Conservation (phyloP, 53 echinoderm and acorn worm genomes). For the Temnopleurus reevesii region DNA sequence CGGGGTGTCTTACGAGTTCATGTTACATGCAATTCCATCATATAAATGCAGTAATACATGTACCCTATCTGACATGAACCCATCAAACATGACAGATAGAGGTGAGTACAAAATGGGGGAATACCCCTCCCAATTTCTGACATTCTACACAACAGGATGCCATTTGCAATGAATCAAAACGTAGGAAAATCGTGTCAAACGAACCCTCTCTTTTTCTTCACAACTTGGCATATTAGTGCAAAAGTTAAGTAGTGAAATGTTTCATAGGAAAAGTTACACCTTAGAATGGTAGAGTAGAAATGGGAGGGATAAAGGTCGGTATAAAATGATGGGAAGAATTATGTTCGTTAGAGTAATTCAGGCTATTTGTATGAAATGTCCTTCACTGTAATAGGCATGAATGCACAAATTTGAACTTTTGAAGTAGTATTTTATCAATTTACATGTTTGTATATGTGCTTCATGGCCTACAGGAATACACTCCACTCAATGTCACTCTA, state of each 20-base stretch:
- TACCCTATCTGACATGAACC: too few relatives aligned
- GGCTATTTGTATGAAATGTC: neutral
- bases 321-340: neutral
- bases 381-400: neutral
- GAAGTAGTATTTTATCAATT: conserved; percentile 20
- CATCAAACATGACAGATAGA: neutral
- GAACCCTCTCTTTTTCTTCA: too few relatives aligned
- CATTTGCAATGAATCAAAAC: too few relatives aligned
- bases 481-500: neutral
- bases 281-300: neutral
- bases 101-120: neutral
- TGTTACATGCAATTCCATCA: neutral
- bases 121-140: neutral
- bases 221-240: too few relatives aligned
- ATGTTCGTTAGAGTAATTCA: neutral
- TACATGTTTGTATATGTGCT: neutral
- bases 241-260: too few relatives aligned
- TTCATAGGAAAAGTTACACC: too few relatives aligned
- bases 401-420: neutral
- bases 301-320: neutral
- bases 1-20: neutral
- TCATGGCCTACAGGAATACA: neutral
- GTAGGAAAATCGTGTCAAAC: too few relatives aligned
- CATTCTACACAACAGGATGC: too few relatives aligned
- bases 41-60: too few relatives aligned